A percentile compares a stretch with the other conserved stretches of the same genome.
Conservation (phyloP, 1,140 invertebrate genomes). For the Zophobas atratus region DNA sequence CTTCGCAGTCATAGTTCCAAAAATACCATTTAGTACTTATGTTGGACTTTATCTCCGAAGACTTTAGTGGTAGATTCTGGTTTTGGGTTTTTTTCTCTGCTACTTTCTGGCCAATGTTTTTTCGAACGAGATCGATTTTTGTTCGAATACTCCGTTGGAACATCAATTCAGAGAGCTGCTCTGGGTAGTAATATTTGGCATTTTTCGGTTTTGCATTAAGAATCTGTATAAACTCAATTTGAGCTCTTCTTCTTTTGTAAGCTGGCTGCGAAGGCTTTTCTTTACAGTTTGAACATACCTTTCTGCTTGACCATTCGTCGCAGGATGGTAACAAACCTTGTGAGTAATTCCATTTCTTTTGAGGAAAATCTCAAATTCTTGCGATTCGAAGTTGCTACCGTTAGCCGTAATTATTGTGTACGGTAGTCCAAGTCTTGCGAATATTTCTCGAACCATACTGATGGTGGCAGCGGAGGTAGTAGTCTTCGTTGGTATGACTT, state of each 20-base stretch:
- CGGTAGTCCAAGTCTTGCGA: neutral
- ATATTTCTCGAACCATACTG: slow-evolving; percentile 32
- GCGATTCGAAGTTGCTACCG: neutral
- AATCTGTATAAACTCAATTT: neutral
- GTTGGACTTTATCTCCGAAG: no score
- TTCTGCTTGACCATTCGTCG: slow-evolving; percentile 65
- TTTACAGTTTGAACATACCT: slow-evolving; percentile 62
- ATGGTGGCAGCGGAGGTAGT: slow-evolving; percentile 27
- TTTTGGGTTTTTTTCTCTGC: neutral
- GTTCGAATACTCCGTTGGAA: neutral
- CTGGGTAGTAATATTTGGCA: neutral
- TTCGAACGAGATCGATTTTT: neutral
- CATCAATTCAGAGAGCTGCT: neutral
- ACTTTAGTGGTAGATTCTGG: no score
- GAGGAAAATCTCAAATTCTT: neutral
- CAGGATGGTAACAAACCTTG: slow-evolving; percentile 62
- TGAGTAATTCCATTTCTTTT: slow-evolving; percentile 59
- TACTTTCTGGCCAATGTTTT: neutral
- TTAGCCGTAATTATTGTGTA: no score
- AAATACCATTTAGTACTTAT: no score
- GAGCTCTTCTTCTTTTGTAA: neutral
- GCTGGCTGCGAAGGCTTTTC: slow-evolving; percentile 9
- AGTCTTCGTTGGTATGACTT: slow-evolving; percentile 53
- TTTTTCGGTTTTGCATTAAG: neutral
- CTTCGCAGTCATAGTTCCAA: no score